Percentiles rank a stretch among this genome's conserved stretches.
These are phyloP conservation scores for Sepioteuthis lessoniana DNA, from an alignment of 2,888 invertebrate species.

Conservation along the genomic window DNA sequence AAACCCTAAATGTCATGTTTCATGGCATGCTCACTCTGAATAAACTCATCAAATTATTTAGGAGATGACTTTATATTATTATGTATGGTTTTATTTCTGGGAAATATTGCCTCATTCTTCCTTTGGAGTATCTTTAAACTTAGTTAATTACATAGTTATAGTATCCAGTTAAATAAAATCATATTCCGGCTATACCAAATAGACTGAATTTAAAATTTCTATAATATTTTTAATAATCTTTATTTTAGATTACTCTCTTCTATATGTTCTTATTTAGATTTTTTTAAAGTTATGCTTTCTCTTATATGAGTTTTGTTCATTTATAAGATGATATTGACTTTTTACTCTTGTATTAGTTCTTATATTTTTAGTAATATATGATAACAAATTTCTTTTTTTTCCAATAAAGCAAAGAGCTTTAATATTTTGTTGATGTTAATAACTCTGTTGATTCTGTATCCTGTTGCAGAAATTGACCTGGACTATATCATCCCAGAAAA, in stretches of 20 bases:
- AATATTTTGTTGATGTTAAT: neutral
- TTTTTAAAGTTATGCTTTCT: neutral
- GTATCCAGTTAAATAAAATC: too few species aligned
- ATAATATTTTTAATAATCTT: neutral
- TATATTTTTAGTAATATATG: neutral
- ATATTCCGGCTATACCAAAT: neutral
- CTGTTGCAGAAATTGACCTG: conserved; percentile 33
- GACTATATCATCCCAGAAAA: neutral
- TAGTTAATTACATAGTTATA: too few species aligned
- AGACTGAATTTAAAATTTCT: conserved; percentile 1
- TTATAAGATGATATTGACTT: neutral
- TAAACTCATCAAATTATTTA: too few species aligned
- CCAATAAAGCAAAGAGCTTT: conserved; percentile 8
- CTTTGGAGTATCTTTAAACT: too few species aligned
- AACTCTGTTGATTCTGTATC: conserved; percentile 14
- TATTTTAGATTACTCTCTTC: neutral
- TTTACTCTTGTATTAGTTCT: neutral
- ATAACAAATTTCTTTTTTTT: neutral
- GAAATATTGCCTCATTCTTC: too few species aligned
- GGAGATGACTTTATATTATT: too few species aligned
- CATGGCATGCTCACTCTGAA: too few species aligned
- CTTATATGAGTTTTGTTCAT: neutral
- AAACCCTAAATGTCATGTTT: too few species aligned
- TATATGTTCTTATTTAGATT: neutral
- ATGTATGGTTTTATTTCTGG: too few species aligned